Percentiles rank a stretch among this genome's conserved stretches.
phyloP scores from a whole-genome alignment of 2,797 vertebrate species.

The Lateolabrax maculatus region DNA sequence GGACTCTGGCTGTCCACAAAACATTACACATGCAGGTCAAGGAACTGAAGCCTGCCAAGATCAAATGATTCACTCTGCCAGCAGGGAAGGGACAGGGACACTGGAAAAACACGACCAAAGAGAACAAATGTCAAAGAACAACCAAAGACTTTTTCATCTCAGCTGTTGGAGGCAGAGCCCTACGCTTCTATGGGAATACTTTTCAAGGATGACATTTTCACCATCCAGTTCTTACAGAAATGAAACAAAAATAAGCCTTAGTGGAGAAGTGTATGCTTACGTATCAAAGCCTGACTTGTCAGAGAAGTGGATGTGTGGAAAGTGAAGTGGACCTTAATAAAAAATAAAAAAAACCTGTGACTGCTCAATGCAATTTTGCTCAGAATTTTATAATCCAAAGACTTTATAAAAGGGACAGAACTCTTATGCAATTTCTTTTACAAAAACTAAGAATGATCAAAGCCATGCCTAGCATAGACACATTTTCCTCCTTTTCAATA shows the following conservation, averaged over 20 bases:
- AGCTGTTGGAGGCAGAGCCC: constrained; percentile 36
- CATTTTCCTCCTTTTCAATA: constrained; percentile 65
- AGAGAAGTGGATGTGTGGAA: constrained; percentile 56
- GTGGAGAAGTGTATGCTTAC: constrained; percentile 19
- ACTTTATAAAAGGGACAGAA: constrained; percentile 60
- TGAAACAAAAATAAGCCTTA: constrained; percentile 32
- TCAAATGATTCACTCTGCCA: constrained; percentile 86
- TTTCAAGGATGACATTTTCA: constrained; percentile 50
- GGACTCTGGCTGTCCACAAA: constrained; percentile 99
- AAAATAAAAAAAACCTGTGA: constrained; percentile 10
- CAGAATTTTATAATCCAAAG: constrained; percentile 60
- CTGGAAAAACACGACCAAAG: constrained; percentile 68
- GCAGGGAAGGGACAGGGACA: constrained; percentile 60
- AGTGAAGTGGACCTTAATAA: constrained; percentile 53
- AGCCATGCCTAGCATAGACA: constrained; percentile 70
- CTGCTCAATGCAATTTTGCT: constrained; percentile 44
- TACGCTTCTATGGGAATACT: constrained; percentile 41
- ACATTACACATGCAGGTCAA: constrained; percentile 99
- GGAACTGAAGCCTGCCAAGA: constrained; percentile 96
- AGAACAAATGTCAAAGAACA: constrained; percentile 41
- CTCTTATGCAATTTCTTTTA: constrained; percentile 55
- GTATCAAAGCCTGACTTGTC: constrained; percentile 46
- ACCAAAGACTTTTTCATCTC: constrained; percentile 63
- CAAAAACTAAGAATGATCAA: constrained; percentile 69
- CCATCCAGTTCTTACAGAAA: constrained; percentile 37